phyloP scores from a whole-genome alignment of 2,888 invertebrate genomes.

The Eutolmus rufibarbis region DNA sequence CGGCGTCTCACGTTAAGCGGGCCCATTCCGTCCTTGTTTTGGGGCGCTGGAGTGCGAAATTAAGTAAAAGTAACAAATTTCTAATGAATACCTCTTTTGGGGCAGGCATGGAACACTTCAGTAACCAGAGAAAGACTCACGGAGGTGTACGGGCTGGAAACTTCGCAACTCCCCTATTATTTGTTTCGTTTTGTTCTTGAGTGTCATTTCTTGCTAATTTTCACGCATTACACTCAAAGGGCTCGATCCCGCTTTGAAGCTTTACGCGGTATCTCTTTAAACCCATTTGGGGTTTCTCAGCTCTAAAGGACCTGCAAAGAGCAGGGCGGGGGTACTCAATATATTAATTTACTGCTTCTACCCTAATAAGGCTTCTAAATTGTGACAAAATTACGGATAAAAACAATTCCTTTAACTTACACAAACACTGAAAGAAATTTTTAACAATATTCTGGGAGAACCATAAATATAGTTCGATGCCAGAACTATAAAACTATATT shows the following conservation, averaged over 20 bases:
- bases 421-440: no score
- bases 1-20: background rate
- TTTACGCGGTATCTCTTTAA: background rate
- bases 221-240: background rate
- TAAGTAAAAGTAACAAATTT: conserved; percentile 38
- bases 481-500: no score
- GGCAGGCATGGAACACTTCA: background rate
- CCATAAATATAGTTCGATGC: no score
- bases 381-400: background rate
- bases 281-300: background rate
- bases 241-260: background rate
- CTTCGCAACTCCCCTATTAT: background rate
- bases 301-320: background rate
- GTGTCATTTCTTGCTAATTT: background rate
- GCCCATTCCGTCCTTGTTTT: conserved; percentile 23
- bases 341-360: background rate
- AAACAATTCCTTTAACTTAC: background rate
- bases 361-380: background rate
- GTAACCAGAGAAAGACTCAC: background rate
- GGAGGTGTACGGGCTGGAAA: background rate
- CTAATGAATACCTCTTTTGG: background rate
- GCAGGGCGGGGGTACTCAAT: background rate
- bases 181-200: background rate
- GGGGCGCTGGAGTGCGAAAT: conserved; percentile 42
- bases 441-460: no score